Evolutionary conservation across 2,797 vertebrate species (phyloP).

Genomic region (Erethizon dorsatum): DNA sequence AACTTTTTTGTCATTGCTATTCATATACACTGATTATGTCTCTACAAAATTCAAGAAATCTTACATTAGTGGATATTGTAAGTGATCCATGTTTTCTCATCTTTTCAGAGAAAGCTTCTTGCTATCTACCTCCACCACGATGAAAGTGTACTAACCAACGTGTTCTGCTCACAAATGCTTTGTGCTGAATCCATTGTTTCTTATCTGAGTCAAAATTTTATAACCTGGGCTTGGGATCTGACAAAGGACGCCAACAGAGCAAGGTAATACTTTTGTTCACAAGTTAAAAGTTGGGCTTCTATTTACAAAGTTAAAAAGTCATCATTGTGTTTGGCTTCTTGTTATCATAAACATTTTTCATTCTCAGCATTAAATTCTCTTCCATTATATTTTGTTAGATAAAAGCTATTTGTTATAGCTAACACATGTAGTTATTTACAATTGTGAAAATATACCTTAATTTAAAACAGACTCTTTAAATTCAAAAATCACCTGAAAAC

Average conservation of each 20-base stretch:
- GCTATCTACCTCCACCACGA: conserved; percentile 99
- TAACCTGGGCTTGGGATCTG: conserved; percentile 99
- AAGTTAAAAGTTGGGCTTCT: conserved; percentile 63
- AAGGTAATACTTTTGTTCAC: conserved; percentile 91
- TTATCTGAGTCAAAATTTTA: conserved; percentile 99
- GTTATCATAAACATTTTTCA: conserved; percentile 65
- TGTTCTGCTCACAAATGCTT: conserved; percentile 99
- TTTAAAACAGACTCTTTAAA: conserved; percentile 67
- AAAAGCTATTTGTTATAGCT: conserved; percentile 59
- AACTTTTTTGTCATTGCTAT: conserved; percentile 67
- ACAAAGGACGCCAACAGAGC: conserved; percentile 99
- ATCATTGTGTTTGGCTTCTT: conserved; percentile 64
- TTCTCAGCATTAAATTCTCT: conserved; percentile 61
- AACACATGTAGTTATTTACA: conserved; percentile 48
- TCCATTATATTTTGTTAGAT: conserved; percentile 63
- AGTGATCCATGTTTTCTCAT: conserved; percentile 75
- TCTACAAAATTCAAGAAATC: conserved; percentile 59
- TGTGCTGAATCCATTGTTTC: conserved; percentile 99
- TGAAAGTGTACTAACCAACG: conserved; percentile 99
- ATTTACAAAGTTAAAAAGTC: conserved; percentile 20
- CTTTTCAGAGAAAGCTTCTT: conserved; percentile 98
- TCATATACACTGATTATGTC: conserved; percentile 29
- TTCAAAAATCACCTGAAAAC: conserved; percentile 39
- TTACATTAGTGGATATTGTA: conserved; percentile 63
- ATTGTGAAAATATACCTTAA: conserved; percentile 51